Evolutionary conservation across 2,888 invertebrate genomes (phyloP).

Genomic region (Cyclophora punctaria): DNA sequence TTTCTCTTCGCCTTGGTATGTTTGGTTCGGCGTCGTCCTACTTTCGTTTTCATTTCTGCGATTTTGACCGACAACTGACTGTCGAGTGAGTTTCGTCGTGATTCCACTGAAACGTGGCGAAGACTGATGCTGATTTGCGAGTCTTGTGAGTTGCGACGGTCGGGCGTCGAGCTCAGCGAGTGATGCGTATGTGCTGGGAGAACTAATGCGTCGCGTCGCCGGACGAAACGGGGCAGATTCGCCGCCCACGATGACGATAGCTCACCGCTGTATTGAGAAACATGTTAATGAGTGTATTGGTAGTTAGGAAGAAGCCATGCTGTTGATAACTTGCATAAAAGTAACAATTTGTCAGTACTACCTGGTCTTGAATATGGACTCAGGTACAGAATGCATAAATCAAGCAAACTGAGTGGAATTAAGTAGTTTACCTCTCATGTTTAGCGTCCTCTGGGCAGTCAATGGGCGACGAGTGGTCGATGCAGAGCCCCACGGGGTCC

Average conservation of each 20-base stretch:
- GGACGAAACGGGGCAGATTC: slow-evolving; percentile 89
- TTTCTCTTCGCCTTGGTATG: slow-evolving; percentile 61
- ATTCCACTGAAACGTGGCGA: slow-evolving; percentile 89
- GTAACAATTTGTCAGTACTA: too few species aligned
- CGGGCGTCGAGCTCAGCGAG: slow-evolving; percentile 73
- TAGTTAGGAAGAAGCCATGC: not conserved
- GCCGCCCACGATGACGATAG: slow-evolving; percentile 95
- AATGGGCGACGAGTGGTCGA: slow-evolving; percentile 55
- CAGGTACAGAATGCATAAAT: not conserved
- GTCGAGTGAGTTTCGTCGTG: slow-evolving; percentile 89
- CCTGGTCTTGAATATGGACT: not conserved
- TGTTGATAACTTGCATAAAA: too few species aligned
- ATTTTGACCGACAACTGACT: slow-evolving; percentile 91
- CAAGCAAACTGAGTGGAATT: too few species aligned
- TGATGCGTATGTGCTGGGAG: slow-evolving; percentile 63
- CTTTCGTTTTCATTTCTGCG: slow-evolving; percentile 87
- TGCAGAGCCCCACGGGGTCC: slow-evolving; percentile 88
- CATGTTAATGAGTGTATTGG: not conserved
- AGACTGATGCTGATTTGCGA: slow-evolving; percentile 85
- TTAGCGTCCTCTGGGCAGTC: slow-evolving; percentile 59
- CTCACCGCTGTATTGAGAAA: slow-evolving; percentile 76
- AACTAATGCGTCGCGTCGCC: slow-evolving; percentile 87
- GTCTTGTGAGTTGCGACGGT: slow-evolving; percentile 78
- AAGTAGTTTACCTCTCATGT: slow-evolving; percentile 49
- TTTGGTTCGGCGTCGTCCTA: slow-evolving; percentile 68